phyloP scores from a whole-genome alignment of 2,888 invertebrate genomes.

The Ectemnius lituratus region DNA sequence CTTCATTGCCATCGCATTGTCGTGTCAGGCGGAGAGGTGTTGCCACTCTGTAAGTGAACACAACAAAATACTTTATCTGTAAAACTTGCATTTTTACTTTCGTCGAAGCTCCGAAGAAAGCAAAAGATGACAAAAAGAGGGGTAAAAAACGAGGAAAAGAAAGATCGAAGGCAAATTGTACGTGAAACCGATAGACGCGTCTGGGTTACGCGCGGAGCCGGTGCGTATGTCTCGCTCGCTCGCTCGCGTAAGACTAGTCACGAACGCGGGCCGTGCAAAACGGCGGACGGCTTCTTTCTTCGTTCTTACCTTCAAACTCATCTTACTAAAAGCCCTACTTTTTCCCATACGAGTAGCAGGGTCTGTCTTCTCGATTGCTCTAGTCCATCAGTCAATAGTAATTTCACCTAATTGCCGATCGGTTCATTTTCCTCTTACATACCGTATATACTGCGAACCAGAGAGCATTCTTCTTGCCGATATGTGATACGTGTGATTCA shows the following conservation, averaged over 20 bases:
- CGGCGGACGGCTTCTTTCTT: too few species aligned
- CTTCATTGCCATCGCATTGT: slow-evolving; percentile 77
- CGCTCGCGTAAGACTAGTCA: too few species aligned
- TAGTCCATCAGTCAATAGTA: slow-evolving; percentile 23
- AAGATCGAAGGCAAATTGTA: not conserved
- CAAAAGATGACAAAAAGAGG: slow-evolving; percentile 42
- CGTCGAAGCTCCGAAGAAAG: slow-evolving; percentile 38
- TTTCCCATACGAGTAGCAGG: slow-evolving; percentile 23
- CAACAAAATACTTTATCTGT: slow-evolving; percentile 75
- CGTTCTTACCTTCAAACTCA: not conserved
- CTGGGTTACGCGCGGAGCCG: not conserved
- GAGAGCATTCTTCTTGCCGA: slow-evolving; percentile 43
- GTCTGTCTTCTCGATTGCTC: slow-evolving; percentile 21
- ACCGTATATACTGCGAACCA: slow-evolving; percentile 27
- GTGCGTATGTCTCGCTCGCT: too few species aligned
- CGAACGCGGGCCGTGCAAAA: too few species aligned
- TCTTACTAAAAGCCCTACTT: not conserved
- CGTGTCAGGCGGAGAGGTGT: slow-evolving; percentile 77
- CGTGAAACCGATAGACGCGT: not conserved
- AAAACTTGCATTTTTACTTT: slow-evolving; percentile 66
- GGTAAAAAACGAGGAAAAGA: not conserved
- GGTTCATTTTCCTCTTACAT: slow-evolving; percentile 44
- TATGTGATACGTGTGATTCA: slow-evolving; percentile 32
- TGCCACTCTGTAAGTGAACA: slow-evolving; percentile 77
- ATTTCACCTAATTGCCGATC: slow-evolving; percentile 40